Conservation (phyloP, 2,113 vertebrate genomes). For the Prunella fulvescens region DNA sequence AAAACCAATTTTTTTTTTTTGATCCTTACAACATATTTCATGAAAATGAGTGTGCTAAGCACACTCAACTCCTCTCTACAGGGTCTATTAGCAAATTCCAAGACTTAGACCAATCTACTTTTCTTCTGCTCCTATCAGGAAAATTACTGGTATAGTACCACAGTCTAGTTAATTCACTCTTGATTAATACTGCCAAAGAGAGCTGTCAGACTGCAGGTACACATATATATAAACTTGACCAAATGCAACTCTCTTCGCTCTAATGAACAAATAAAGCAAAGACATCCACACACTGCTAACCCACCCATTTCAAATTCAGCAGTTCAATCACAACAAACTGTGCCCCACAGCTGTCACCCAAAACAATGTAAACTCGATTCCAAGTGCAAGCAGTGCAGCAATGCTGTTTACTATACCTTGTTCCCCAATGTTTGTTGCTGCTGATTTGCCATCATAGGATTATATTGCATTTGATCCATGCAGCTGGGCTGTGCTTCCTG, state of each 20-base stretch:
- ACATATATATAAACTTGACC: not conserved
- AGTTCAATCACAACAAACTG: not conserved
- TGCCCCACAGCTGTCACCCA: not conserved
- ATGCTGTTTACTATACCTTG: conserved; percentile 63
- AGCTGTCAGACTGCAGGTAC: not conserved
- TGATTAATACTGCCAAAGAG: not conserved
- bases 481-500: conserved; percentile 53
- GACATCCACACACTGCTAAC: not conserved
- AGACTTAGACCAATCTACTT: not conserved
- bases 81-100: not conserved
- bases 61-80: not conserved
- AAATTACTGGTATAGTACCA: not conserved
- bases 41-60: not conserved
- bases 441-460: conserved; percentile 23
- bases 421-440: conserved; percentile 60
- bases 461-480: conserved; percentile 45
- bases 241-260: not conserved
- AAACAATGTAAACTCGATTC: not conserved
- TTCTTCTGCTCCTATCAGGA: not conserved
- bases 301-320: not conserved
- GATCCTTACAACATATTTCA: not conserved
- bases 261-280: not conserved
- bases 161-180: not conserved
- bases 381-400: not conserved
- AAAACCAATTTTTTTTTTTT: not conserved